These are phyloP conservation scores for Cecropterus lyciades DNA, from an alignment of 1,140 invertebrate genomes.

Conservation along the genomic window DNA sequence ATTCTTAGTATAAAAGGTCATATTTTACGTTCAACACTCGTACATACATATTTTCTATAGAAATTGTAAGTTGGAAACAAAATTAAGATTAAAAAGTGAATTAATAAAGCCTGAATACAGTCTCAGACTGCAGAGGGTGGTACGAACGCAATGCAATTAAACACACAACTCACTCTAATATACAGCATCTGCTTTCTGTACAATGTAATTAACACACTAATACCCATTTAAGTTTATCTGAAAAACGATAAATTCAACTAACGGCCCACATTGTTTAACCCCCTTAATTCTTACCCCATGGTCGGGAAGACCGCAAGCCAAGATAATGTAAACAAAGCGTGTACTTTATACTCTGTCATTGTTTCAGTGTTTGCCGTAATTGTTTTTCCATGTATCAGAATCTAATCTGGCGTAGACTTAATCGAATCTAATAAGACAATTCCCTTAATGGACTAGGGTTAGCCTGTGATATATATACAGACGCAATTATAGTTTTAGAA, in stretches of 20 bases:
- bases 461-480: constrained; percentile 65
- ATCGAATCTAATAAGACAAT: constrained; percentile 76
- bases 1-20: too few relatives aligned
- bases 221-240: constrained; percentile 71
- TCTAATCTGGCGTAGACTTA: constrained; percentile 67
- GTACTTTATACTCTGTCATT: constrained; percentile 76
- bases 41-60: background rate
- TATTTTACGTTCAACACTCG: too few relatives aligned
- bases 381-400: constrained; percentile 81
- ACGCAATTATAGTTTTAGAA: constrained; percentile 52
- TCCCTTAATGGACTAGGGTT: constrained; percentile 58
- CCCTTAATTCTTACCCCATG: constrained; percentile 49
- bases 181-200: constrained; percentile 33
- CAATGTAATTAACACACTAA: constrained; percentile 44
- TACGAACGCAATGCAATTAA: constrained; percentile 24
- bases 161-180: constrained; percentile 21
- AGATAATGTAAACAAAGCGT: constrained; percentile 76
- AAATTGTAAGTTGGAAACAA: constrained; percentile 17
- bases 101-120: constrained; percentile 20
- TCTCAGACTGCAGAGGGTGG: constrained; percentile 11
- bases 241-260: constrained; percentile 75
- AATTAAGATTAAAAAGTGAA: constrained; percentile 18
- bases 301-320: constrained; percentile 58
- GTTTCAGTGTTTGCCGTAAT: constrained; percentile 77
- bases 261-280: constrained; percentile 67